Evolutionary conservation across 2,888 invertebrate genomes (phyloP), one percentile per base, ranked within the genome.

Genomic region (Eretmocerus hayati): DNA sequence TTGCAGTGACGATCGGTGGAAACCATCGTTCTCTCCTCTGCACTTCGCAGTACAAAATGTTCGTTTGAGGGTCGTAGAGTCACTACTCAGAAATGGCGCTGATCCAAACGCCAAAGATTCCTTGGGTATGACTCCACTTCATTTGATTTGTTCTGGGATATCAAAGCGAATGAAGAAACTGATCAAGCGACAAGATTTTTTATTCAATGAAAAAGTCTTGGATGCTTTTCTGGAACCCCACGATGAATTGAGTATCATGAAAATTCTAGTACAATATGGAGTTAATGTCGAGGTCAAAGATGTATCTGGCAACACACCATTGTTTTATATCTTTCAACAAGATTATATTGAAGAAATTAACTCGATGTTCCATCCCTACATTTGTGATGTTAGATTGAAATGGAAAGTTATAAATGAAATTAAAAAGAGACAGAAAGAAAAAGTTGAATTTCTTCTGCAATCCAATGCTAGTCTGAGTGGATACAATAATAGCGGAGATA

Each of bases 11-110:
- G n/a, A n/a, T n/a, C n/a, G n/a, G n/a, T n/a, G n/a, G n/a, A n/a
- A n/a, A n/a, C n/a, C n/a, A n/a, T n/a, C n/a, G n/a, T 42, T 36
- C 15, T 18, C 47, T n/a, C 21, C 47, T 15, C 18, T 47, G 5
- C 42, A 42, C 19, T 47, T 42, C 13, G 47, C 47, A 4, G 37
- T 42, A 5, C 36, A 36, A 19, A 13, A 47, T 20, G 13, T 16
- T 6, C n/a, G 18, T 22, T 4, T 42, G 1, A 6, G 36, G 16
- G 13, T 42, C 5, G 47, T 42, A 2, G 18, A 47, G n/a, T 18
- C 36, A 13, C 22, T 47, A 5, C n/a, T 47, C 11, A 47, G 31
- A 30, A 19, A 36, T 4, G 36, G 31, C 5, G 47, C 47, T 1
- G 26, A 46, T 26, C 19, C 33, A 15, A 40, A 41, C 15, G 32